Evolutionary conservation across 37 sponge, comb jelly and placozoan species (phyloP).

Genomic region (Crambe crambe): DNA sequence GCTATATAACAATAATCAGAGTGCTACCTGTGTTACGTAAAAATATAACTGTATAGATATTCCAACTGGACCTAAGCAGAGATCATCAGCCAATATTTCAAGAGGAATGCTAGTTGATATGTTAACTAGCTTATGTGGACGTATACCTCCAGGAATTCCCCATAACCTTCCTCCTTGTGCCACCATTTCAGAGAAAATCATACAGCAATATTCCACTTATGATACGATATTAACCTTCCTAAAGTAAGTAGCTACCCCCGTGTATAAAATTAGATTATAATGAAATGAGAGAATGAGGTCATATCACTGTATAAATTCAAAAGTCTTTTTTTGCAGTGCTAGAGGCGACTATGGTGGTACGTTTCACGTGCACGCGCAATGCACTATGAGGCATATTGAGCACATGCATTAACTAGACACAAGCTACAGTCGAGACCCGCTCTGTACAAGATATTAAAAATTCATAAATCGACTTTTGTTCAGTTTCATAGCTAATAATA

Average conservation of each 20-base stretch:
- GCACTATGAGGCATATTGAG: too few relatives aligned
- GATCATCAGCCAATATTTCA: slow-evolving; percentile 13
- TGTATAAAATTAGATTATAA: too few relatives aligned
- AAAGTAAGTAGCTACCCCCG: slow-evolving; percentile 26
- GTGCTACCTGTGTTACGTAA: background rate
- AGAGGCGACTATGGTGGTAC: too few relatives aligned
- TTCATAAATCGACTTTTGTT: too few relatives aligned
- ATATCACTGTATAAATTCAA: too few relatives aligned
- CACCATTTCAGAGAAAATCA: slow-evolving; percentile 61
- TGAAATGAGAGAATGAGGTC: too few relatives aligned
- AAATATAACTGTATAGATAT: background rate
- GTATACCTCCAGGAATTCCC: slow-evolving; percentile 81
- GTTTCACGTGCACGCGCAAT: too few relatives aligned
- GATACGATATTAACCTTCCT: slow-evolving; percentile 66
- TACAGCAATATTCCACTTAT: slow-evolving; percentile 64
- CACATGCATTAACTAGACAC: too few relatives aligned
- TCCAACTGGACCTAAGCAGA: slow-evolving; percentile 13
- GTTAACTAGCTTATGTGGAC: slow-evolving; percentile 77
- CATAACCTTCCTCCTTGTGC: slow-evolving; percentile 72
- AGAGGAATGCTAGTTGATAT: slow-evolving; percentile 65
- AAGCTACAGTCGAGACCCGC: too few relatives aligned
- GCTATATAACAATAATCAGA: background rate
- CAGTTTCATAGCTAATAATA: too few relatives aligned
- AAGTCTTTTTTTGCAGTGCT: too few relatives aligned
- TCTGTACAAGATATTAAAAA: too few relatives aligned